phyloP scores from a whole-genome alignment of 2,113 vertebrate genomes.

The Willisornis vidua region DNA sequence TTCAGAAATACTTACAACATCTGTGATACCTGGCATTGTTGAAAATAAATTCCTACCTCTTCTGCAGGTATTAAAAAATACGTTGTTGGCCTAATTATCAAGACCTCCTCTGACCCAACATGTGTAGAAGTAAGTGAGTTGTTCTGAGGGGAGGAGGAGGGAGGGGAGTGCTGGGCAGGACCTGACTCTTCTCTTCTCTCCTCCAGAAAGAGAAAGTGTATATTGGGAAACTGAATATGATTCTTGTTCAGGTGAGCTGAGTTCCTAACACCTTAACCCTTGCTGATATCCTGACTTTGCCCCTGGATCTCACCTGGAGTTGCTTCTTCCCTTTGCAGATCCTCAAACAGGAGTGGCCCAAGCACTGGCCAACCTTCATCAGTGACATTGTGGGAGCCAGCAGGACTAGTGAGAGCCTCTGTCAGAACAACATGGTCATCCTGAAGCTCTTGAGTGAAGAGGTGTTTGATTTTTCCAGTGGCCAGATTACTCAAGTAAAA shows the following conservation, averaged over 20 bases:
- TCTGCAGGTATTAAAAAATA: constrained; percentile 95
- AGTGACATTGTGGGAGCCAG: constrained; percentile 98
- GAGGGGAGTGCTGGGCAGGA: background rate
- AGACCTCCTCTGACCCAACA: constrained; percentile 92
- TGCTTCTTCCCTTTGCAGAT: constrained; percentile 78
- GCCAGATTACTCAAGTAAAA: constrained; percentile 98
- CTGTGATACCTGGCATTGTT: background rate
- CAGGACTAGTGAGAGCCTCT: constrained; percentile 96
- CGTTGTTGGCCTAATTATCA: constrained; percentile 95
- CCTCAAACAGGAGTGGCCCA: constrained; percentile 98
- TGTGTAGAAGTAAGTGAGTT: constrained; percentile 89
- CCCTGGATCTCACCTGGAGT: background rate
- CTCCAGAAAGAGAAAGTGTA: constrained; percentile 95
- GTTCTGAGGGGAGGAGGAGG: background rate
- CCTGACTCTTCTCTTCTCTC: background rate
- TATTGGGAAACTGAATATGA: constrained; percentile 97
- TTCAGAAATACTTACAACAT: background rate
- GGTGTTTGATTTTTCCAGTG: constrained; percentile 99
- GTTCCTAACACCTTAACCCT: background rate
- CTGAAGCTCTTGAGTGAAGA: constrained; percentile 97
- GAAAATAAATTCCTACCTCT: constrained; percentile 27
- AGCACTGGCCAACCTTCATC: constrained; percentile 99
- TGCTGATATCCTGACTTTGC: background rate
- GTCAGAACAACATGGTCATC: constrained; percentile 99
- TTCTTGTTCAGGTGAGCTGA: constrained; percentile 91